Evolutionary conservation across 2,113 vertebrate genomes (phyloP), one percentile per base, ranked within the genome.

Genomic region (Poeciliopsis retropinna): DNA sequence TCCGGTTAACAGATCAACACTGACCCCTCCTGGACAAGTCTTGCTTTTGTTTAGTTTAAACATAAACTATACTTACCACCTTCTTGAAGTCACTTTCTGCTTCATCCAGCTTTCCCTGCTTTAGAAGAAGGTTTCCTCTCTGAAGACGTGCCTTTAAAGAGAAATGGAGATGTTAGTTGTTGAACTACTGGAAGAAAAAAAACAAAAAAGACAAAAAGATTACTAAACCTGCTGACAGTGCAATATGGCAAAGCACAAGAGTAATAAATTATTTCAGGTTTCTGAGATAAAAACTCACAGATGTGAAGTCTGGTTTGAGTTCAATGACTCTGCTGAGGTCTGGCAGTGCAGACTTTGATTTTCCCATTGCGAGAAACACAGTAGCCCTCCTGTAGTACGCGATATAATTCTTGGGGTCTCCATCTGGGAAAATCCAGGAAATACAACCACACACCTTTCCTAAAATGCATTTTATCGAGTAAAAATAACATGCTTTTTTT

Each of bases 361-460:
- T 99, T 64, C 98, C 98, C 97, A 98, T 97, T 29, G 98, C 98
- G 60, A 99, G 94, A 82, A 96, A 99, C 30, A 98, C 98, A 14
- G 98, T 99, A 37, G 98, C 98, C 96, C 98, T 97, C 92, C 97
- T 95, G 90, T 98, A 99, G 91, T 96, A 99, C 14, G 97, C 96
- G 92, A 98, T 91, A 93, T 99, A 99, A 93, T 97, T 99, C 82
- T 97, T 95, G n/a, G 96, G 94, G 84, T 99, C 98, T 79, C 97
- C 96, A 74, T 99, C 98, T 99, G 89, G 76, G 85, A 19, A 34
- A 28, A 57, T 1, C 0, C 27, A 74, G 67, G 27, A 19, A 37
- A 68, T 15, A 62, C 41, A 15, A 79, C 0, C 25, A 3, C 5
- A 12, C 4, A 47, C 1, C 14, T 44, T 7, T 60, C 4, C 2